phyloP scores from a whole-genome alignment of 2,888 invertebrate species.

The Eupsilia transversa region DNA sequence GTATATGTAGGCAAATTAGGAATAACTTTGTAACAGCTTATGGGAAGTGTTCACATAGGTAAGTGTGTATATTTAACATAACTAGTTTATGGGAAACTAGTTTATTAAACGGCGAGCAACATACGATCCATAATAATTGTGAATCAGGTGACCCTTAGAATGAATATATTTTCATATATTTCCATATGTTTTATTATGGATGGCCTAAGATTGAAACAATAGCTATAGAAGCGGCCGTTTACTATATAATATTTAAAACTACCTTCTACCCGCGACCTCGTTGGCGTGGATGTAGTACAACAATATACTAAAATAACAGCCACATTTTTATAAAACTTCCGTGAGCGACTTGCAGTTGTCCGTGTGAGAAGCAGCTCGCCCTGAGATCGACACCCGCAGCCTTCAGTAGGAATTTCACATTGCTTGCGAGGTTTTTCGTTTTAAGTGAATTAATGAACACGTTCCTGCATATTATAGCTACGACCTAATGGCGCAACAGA shows the following conservation, averaged over 20 bases:
- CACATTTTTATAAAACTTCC: not conserved
- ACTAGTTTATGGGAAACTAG: slow-evolving; percentile 56
- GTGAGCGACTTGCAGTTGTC: not conserved
- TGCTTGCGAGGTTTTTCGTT: not conserved
- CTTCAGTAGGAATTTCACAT: not conserved
- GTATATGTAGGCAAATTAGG: not conserved
- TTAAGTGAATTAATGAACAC: not conserved
- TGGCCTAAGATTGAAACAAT: not conserved
- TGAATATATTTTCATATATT: not conserved
- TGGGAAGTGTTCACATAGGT: slow-evolving; percentile 24
- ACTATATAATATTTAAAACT: not conserved
- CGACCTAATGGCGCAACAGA: not conserved
- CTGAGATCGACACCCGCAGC: not conserved
- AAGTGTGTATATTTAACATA: slow-evolving; percentile 44
- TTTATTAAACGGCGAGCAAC: slow-evolving; percentile 43
- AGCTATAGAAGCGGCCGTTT: not conserved
- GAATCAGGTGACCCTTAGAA: slow-evolving; percentile 20
- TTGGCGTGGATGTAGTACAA: not conserved
- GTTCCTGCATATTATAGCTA: not conserved
- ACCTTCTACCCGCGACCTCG: not conserved
- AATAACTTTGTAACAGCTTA: slow-evolving; percentile 17
- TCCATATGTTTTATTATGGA: not conserved
- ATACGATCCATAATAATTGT: slow-evolving; percentile 40
- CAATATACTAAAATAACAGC: not conserved
- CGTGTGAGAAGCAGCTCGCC: not conserved